Base-by-base conservation (phyloP, 1,140 invertebrate species). In the Phortica variegata region DNA sequence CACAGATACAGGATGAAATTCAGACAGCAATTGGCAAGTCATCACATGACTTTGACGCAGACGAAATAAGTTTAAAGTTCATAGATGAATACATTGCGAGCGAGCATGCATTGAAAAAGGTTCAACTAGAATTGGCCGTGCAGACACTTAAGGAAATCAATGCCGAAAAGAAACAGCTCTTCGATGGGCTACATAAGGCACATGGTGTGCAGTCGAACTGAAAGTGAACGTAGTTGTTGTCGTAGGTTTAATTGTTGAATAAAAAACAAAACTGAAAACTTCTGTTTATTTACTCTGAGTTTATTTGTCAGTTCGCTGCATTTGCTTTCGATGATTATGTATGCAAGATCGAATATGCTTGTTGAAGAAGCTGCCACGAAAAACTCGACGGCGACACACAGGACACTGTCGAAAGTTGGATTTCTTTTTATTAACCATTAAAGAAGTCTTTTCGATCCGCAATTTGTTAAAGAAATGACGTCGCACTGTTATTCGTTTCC, bases 131-230 rank as follows among this genome's bases (percentile, higher is more conserved):
- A 45, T 62, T 85, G 12, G 83, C 84, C 0, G 43, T 90, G 2
- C 82, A 87, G 57, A 79, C 81, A 1, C 84, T 85, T 42, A 81
- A 82, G 54, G 85, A 89, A 60, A 54, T 84, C 21, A 78, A 79
- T 37, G 76, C 81, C 19, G 80, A 84, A 47, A 77, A 80, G 33
- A 52, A 80, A 32, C 72, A 82, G 49, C 50, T 86, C 0, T 79
- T 82, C 34, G 60, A 81, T 31, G 84, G 83, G n/a, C 60, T 89
- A 33, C 79, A 80, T 61, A 79, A 79, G 56, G 83, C 84, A 0
- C 86, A 88, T 70, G 85, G 85, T 42, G 72, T 74, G 2, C 63
- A 69, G 21, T 38, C 58, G 3, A 51, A 55, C 13, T 49, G n/a
- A n/a, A 51, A 47, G 9, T 6, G 10, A 21, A 33, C 20, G 43